Conservation (phyloP, 2,113 vertebrate species). For the Menura novaehollandiae region DNA sequence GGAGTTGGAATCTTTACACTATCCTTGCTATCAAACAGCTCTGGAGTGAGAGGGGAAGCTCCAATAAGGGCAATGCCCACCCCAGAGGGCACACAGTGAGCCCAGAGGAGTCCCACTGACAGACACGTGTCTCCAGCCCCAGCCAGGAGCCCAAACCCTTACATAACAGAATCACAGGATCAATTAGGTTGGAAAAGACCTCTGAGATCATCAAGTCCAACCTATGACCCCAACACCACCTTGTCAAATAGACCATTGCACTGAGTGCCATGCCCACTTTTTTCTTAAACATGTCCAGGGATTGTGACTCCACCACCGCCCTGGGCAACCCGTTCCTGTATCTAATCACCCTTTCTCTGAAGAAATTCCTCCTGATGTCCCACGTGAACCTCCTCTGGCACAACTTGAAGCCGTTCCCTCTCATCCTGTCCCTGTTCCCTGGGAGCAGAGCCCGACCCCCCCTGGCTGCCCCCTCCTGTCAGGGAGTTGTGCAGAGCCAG, state of each 20-base stretch:
- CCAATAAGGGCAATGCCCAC: accelerated
- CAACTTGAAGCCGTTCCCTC: neutral
- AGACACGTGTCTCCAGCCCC: neutral
- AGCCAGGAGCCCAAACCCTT: neutral
- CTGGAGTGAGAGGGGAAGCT: neutral
- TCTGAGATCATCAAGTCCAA: neutral
- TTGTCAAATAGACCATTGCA: neutral
- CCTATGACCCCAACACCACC: neutral
- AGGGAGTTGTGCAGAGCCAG: neutral
- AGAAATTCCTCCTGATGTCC: neutral
- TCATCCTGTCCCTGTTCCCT: neutral
- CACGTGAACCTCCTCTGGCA: neutral
- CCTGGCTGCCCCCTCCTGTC: no score
- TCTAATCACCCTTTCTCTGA: neutral
- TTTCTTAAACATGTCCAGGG: neutral
- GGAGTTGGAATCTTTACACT: neutral
- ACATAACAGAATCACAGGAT: neutral
- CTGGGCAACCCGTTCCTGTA: neutral
- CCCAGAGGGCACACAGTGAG: accelerated
- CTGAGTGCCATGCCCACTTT: neutral
- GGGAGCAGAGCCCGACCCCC: neutral
- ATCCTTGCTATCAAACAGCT: neutral
- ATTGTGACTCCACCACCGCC: neutral
- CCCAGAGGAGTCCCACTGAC: neutral
- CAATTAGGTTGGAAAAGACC: neutral